Percentiles rank a stretch among this genome's conserved stretches.
phyloP scores from a whole-genome alignment of 37 sponge, comb jelly and placozoan genomes.

The Hexactinellida sp. region DNA sequence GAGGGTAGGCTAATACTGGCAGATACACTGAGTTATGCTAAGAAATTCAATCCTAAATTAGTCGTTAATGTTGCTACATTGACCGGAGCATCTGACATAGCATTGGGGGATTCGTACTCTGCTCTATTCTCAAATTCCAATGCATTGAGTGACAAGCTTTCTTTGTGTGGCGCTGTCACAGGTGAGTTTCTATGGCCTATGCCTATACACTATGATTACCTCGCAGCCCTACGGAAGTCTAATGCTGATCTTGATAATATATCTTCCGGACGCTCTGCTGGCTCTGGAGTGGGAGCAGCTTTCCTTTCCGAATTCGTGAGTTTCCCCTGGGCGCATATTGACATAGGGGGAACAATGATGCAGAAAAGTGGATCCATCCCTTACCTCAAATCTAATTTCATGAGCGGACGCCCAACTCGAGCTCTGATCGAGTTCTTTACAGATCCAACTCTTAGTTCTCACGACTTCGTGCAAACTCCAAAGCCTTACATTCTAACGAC shows the following conservation, averaged over 20 bases:
- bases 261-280: background rate
- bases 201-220: conserved; percentile 2
- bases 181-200: background rate
- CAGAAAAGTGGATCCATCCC: background rate
- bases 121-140: background rate
- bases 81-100: conserved; percentile 33
- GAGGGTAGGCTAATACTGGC: conserved; percentile 83
- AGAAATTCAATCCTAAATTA: conserved; percentile 51
- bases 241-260: conserved; percentile 9
- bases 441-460: background rate
- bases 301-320: background rate
- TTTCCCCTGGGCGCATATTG: conserved; percentile 6
- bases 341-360: background rate
- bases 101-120: background rate
- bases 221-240: background rate
- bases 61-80: conserved; percentile 79
- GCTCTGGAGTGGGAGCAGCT: background rate
- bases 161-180: background rate
- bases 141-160: conserved; percentile 1
- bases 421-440: background rate
- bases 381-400: background rate
- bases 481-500: background rate
- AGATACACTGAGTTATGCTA: conserved; percentile 77
- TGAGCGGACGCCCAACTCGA: background rate
- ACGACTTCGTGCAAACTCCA: background rate